A percentile compares a stretch with the other conserved stretches of the same genome.
These are phyloP conservation scores for Scaptodrosophila lebanonensis DNA, from an alignment of 1,140 invertebrate species.

Conservation along the genomic window DNA sequence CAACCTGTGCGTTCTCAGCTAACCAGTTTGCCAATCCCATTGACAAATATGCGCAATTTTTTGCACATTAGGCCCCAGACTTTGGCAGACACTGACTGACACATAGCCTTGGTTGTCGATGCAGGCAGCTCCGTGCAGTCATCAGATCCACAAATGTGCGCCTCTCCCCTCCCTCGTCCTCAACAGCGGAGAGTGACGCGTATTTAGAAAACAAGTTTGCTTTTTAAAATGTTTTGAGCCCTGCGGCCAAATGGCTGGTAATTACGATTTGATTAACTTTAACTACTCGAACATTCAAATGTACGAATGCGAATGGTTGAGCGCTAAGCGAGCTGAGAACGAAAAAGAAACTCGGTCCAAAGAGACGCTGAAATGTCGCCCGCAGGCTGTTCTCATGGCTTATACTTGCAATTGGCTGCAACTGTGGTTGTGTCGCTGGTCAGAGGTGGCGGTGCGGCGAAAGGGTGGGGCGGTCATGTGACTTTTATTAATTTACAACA, in stretches of 20 bases:
- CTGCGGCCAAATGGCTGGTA: slow-evolving; percentile 60
- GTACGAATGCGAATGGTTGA: slow-evolving; percentile 19
- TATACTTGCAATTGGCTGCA: not conserved
- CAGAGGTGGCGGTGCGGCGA: slow-evolving; percentile 4
- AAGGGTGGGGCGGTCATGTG: slow-evolving; percentile 8
- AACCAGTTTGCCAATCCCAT: slow-evolving; percentile 15
- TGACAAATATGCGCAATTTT: slow-evolving; percentile 37
- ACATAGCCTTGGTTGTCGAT: slow-evolving; percentile 9
- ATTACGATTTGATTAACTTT: slow-evolving; percentile 78
- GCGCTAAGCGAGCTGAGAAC: not conserved
- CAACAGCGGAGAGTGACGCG: not conserved
- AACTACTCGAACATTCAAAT: slow-evolving; percentile 76
- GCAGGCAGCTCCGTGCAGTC: slow-evolving; percentile 2
- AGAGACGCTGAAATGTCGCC: too few relatives aligned
- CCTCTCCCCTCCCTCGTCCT: not conserved
- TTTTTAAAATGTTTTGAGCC: slow-evolving; percentile 72
- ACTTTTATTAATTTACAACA: slow-evolving; percentile 68
- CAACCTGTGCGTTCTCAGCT: slow-evolving; percentile 2
- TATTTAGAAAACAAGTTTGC: slow-evolving; percentile 71
- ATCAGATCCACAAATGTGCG: not conserved
- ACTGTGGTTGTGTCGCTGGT: slow-evolving; percentile 7
- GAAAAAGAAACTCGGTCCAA: not conserved
- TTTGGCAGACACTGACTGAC: slow-evolving; percentile 22
- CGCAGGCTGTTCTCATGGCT: slow-evolving; percentile 22
- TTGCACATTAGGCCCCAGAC: slow-evolving; percentile 46